Percentiles rank a stretch among this genome's conserved stretches.
Evolutionary conservation across 2,113 vertebrate genomes (phyloP).

Genomic region (Barnardius zonarius): DNA sequence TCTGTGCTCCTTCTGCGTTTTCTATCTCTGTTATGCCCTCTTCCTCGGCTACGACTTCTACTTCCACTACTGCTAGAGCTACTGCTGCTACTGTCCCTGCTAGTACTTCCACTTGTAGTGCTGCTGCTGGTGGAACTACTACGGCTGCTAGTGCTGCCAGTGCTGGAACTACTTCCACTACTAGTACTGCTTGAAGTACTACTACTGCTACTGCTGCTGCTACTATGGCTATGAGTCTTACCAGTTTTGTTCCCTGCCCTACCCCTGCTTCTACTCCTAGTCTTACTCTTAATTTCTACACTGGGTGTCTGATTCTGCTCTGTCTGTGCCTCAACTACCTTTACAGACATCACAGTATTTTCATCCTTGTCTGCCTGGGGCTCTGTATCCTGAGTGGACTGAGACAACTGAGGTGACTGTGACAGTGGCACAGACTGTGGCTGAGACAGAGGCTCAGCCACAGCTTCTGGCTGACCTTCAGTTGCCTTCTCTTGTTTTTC

Average conservation of each 20-base stretch:
- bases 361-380: slow-evolving; percentile 73
- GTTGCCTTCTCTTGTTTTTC: slow-evolving; percentile 68
- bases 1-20: slow-evolving; percentile 83
- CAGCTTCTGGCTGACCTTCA: slow-evolving; percentile 59
- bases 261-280: slow-evolving; percentile 76
- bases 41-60: slow-evolving; percentile 80
- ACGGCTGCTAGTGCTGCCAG: slow-evolving; percentile 84
- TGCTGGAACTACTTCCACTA: slow-evolving; percentile 79
- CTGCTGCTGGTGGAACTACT: slow-evolving; percentile 85
- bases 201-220: slow-evolving; percentile 79
- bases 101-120: slow-evolving; percentile 82
- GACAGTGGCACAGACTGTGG: slow-evolving; percentile 50
- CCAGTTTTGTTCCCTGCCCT: slow-evolving; percentile 79
- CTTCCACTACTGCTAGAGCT: slow-evolving; percentile 84
- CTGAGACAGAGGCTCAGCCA: slow-evolving; percentile 48
- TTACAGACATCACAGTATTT: slow-evolving; percentile 52
- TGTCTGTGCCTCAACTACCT: slow-evolving; percentile 61
- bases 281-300: slow-evolving; percentile 71
- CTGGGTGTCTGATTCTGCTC: slow-evolving; percentile 57
- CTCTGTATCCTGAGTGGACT: slow-evolving; percentile 68
- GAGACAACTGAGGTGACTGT: slow-evolving; percentile 66
- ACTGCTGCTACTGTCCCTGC: slow-evolving; percentile 84
- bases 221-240: slow-evolving; percentile 76
- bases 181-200: slow-evolving; percentile 78
- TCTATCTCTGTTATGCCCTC: slow-evolving; percentile 79